Evolutionary conservation across 2,113 vertebrate species (phyloP).

Genomic region (Tragelaphus scriptus): DNA sequence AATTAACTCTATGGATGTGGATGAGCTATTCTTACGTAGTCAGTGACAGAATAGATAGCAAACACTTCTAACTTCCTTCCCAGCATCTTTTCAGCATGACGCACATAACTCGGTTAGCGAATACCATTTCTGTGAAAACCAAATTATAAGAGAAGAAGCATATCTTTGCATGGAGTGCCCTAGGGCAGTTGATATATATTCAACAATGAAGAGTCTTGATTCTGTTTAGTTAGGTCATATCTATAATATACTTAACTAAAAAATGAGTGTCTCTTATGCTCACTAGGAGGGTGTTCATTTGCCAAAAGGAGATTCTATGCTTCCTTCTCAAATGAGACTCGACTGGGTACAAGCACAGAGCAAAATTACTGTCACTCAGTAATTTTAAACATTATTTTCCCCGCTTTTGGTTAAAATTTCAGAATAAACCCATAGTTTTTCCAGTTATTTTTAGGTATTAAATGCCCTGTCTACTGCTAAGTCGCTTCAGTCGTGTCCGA

Average conservation of each 20-base stretch:
- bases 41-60: background rate
- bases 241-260: constrained; percentile 28
- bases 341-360: background rate
- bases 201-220: constrained; percentile 10
- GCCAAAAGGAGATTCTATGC: background rate
- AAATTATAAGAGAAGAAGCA: constrained; percentile 1
- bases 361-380: background rate
- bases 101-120: background rate
- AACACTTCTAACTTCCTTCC: background rate
- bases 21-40: background rate
- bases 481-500: too few species aligned
- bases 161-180: background rate
- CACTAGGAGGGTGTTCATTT: background rate
- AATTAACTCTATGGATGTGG: background rate
- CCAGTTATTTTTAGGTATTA: background rate
- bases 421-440: background rate
- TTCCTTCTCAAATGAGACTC: background rate
- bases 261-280: background rate
- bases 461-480: background rate
- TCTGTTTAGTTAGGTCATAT: background rate
- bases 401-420: background rate
- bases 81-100: background rate
- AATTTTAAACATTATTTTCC: background rate
- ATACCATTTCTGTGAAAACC: constrained; percentile 24
- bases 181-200: background rate